Evolutionary conservation across 1,140 invertebrate species (phyloP).

Genomic region (Schlechtendalia chinensis): DNA sequence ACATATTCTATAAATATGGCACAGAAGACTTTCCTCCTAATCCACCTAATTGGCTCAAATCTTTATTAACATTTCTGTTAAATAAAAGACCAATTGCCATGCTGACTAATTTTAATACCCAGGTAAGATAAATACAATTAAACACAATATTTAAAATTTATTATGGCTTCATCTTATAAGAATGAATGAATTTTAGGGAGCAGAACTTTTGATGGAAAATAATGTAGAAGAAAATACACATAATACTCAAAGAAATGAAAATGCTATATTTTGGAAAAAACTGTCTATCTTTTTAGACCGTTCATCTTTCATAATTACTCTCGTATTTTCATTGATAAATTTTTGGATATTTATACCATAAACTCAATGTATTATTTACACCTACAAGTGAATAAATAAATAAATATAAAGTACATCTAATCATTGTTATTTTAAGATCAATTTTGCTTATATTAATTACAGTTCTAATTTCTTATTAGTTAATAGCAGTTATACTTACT

Average conservation of each 20-base stretch:
- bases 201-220: conserved; percentile 24
- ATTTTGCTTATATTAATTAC: too few relatives aligned
- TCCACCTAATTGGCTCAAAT: conserved; percentile 17
- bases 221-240: not conserved
- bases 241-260: not conserved
- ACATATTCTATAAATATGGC: conserved; percentile 10
- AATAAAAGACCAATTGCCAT: conserved; percentile 26
- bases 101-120: conserved; percentile 1
- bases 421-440: too few relatives aligned
- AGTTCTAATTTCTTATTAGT: too few relatives aligned
- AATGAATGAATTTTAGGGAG: not conserved
- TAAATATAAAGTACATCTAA: too few relatives aligned
- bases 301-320: conserved; percentile 7
- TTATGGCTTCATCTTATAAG: not conserved
- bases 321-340: conserved; percentile 12
- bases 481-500: too few relatives aligned
- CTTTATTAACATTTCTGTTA: conserved; percentile 12
- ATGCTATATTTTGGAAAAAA: conserved; percentile 32
- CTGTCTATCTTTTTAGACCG: conserved; percentile 5
- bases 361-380: not conserved
- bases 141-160: not conserved
- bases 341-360: conserved; percentile 15
- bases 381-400: too few relatives aligned
- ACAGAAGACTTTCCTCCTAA: conserved; percentile 8
- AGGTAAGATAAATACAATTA: not conserved